These are phyloP conservation scores for Aphidius ervi DNA, from an alignment of 1,140 invertebrate genomes.

Conservation along the genomic window DNA sequence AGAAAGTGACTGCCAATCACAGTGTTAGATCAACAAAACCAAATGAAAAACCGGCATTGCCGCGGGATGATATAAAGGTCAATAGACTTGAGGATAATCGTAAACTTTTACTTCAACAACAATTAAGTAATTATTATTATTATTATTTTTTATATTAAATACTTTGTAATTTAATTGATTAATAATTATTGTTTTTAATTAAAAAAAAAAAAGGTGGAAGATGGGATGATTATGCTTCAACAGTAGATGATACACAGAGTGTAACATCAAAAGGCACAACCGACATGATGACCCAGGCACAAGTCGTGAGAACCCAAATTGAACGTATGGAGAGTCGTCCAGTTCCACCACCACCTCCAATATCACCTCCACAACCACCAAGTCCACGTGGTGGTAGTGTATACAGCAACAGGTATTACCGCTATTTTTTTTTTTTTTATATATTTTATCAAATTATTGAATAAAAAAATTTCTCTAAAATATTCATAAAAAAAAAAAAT, in stretches of 20 bases:
- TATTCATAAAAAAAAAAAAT: neutral
- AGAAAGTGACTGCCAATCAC: constrained; percentile 83
- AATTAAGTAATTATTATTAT: constrained; percentile 60
- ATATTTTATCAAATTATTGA: neutral
- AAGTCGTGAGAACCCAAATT: constrained; percentile 51
- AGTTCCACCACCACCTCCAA: constrained; percentile 68
- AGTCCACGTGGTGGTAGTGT: constrained; percentile 52
- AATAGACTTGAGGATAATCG: constrained; percentile 82
- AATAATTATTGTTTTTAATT: neutral
- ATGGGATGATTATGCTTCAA: constrained; percentile 57
- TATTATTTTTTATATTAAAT: constrained; percentile 19
- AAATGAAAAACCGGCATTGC: constrained; percentile 65
- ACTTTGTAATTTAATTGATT: constrained; percentile 6
- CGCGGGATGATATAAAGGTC: constrained; percentile 57
- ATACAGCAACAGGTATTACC: constrained; percentile 47
- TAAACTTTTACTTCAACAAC: constrained; percentile 78
- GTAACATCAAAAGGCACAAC: constrained; percentile 51
- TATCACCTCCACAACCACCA: constrained; percentile 61
- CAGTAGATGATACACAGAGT: constrained; percentile 50
- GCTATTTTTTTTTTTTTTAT: constrained; percentile 1
- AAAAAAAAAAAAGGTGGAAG: constrained; percentile 46
- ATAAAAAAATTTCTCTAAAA: constrained; percentile 1
- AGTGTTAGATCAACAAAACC: constrained; percentile 73
- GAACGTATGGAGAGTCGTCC: constrained; percentile 55
- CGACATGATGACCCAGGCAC: constrained; percentile 54